Evolutionary conservation across 2,888 invertebrate genomes (phyloP).

Genomic region (Osedax fenrisi): DNA sequence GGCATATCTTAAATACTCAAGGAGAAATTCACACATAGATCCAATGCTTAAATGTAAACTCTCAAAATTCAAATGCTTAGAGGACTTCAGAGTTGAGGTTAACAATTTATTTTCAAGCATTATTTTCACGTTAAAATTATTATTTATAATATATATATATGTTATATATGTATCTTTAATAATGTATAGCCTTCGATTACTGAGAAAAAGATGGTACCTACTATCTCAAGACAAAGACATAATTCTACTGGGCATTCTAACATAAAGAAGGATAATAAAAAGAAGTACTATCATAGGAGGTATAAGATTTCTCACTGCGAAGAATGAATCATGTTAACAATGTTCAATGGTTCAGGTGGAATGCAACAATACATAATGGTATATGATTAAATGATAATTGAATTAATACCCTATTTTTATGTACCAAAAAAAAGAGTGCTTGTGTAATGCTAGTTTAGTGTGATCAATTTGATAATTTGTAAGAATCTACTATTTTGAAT

Average conservation of each 20-base stretch:
- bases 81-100: constrained; percentile 50
- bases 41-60: constrained; percentile 49
- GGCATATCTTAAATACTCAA: constrained; percentile 87
- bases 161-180: not conserved
- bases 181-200: not conserved
- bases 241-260: not conserved
- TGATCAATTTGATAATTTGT: not conserved
- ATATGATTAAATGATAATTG: not conserved
- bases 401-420: not conserved
- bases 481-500: no score
- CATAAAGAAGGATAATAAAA: not conserved
- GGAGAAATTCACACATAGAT: constrained; percentile 47
- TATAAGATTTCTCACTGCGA: not conserved
- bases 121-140: no score
- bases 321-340: not conserved
- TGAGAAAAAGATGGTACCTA: not conserved
- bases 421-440: not conserved
- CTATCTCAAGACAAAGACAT: not conserved
- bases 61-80: constrained; percentile 51
- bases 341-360: not conserved
- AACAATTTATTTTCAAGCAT: no score
- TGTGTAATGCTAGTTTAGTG: not conserved
- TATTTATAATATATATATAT: not conserved
- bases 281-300: not conserved
- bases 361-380: not conserved